Evolutionary conservation across 2,113 vertebrate species (phyloP).

Genomic region (Bubo scandiacus): DNA sequence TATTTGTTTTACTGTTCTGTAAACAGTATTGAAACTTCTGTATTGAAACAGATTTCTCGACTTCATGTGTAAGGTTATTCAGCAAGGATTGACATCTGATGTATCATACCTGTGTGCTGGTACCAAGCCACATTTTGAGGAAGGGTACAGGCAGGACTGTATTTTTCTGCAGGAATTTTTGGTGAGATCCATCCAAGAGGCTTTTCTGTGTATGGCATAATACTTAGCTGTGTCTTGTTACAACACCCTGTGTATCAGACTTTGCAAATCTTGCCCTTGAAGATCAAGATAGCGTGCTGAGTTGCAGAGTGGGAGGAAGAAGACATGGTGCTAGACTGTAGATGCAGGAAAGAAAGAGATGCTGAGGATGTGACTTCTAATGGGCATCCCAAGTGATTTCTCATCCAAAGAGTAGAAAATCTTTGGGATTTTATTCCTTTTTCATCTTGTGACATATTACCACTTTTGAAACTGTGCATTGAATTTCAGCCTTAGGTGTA

Average conservation of each 20-base stretch:
- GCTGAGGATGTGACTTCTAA: background rate
- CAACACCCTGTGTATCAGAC: background rate
- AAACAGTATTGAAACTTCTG: too few species aligned
- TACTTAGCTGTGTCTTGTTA: background rate
- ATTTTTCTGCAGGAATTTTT: background rate
- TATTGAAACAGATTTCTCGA: background rate
- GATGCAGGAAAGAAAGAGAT: background rate
- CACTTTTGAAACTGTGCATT: background rate
- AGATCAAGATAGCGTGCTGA: background rate
- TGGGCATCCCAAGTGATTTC: background rate
- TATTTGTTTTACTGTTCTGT: background rate
- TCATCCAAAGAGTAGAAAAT: background rate
- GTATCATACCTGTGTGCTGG: accelerated
- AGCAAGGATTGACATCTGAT: background rate
- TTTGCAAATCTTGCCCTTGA: background rate
- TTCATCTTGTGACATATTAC: background rate
- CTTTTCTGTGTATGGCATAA: background rate
- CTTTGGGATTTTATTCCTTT: background rate
- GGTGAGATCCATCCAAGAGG: background rate
- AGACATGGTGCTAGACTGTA: background rate
- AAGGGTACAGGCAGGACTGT: background rate
- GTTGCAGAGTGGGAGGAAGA: background rate
- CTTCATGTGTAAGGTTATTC: accelerated
- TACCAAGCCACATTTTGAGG: background rate
- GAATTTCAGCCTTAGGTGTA: background rate